Conservation (phyloP, 2,797 vertebrate species). For the Leptatherina wallacei region DNA sequence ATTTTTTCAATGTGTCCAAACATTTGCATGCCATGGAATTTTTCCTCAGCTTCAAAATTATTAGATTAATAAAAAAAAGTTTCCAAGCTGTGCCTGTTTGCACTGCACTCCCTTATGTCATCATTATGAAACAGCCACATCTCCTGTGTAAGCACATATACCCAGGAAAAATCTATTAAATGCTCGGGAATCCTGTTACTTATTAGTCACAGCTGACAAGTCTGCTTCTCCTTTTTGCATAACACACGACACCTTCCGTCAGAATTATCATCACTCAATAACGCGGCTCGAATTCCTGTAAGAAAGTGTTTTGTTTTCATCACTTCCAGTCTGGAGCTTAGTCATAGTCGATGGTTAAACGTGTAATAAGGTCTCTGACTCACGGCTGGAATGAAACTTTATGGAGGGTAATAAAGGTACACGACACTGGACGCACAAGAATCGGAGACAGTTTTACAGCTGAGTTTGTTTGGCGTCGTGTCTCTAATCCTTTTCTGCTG, state of each 20-base stretch:
- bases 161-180: constrained; percentile 10
- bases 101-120: not conserved
- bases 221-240: constrained; percentile 9
- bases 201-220: constrained; percentile 4
- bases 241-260: constrained; percentile 5
- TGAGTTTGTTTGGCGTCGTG: constrained; percentile 46
- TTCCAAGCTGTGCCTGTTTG: not conserved
- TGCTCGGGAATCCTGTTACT: not conserved
- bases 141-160: constrained; percentile 13
- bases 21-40: not conserved
- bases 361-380: constrained; percentile 40
- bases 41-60: not conserved
- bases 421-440: constrained; percentile 29
- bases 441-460: constrained; percentile 56
- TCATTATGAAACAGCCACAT: constrained; percentile 10
- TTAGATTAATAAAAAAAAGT: not conserved
- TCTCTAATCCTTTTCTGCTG: constrained; percentile 32
- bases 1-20: too few species aligned
- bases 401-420: constrained; percentile 52
- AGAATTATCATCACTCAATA: not conserved
- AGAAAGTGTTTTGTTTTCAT: constrained; percentile 9
- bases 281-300: constrained; percentile 22
- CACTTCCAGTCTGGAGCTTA: constrained; percentile 19
- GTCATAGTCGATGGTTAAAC: constrained; percentile 38
- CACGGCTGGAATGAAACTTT: constrained; percentile 43